Conservation (phyloP, 2,888 invertebrate genomes). For the Yponomeuta evonymella region DNA sequence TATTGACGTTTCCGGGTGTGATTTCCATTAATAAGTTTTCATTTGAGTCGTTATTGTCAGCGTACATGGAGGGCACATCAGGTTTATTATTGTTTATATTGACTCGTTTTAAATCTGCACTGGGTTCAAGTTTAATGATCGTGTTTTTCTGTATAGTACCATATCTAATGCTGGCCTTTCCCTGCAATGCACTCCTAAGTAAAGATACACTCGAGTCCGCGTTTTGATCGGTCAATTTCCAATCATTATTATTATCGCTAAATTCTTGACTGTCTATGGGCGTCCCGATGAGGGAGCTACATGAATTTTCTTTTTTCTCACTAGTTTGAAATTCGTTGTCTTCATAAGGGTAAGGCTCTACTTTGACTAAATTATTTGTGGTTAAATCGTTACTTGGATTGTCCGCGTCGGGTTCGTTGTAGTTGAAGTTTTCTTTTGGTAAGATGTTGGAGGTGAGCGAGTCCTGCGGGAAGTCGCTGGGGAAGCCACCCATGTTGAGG, state of each 20-base stretch:
- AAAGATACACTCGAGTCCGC: constrained; percentile 83
- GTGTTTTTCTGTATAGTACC: constrained; percentile 73
- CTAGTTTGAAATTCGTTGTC: constrained; percentile 55
- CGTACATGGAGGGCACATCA: constrained; percentile 76
- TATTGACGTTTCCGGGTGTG: constrained; percentile 52
- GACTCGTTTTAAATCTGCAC: constrained; percentile 56
- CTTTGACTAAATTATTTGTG: constrained; percentile 76
- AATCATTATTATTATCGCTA: constrained; percentile 88
- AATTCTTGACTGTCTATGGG: constrained; percentile 74
- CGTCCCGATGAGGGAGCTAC: constrained; percentile 64
- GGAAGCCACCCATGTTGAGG: constrained; percentile 81
- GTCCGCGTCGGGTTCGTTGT: constrained; percentile 87
- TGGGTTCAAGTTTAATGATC: constrained; percentile 56
- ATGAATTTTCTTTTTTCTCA: constrained; percentile 64
- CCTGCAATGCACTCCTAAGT: constrained; percentile 88
- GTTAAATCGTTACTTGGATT: constrained; percentile 83
- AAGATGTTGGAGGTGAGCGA: constrained; percentile 68
- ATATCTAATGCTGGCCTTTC: constrained; percentile 80
- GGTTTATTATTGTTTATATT: constrained; percentile 67
- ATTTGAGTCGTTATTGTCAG: constrained; percentile 48
- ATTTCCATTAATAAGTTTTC: background rate
- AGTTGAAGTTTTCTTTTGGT: constrained; percentile 83
- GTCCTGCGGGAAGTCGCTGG: constrained; percentile 76
- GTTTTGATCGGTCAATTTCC: constrained; percentile 87
- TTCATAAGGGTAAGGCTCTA: constrained; percentile 61